Conservation (phyloP, 2,113 vertebrate genomes). For the Pedionomus torquatus region DNA sequence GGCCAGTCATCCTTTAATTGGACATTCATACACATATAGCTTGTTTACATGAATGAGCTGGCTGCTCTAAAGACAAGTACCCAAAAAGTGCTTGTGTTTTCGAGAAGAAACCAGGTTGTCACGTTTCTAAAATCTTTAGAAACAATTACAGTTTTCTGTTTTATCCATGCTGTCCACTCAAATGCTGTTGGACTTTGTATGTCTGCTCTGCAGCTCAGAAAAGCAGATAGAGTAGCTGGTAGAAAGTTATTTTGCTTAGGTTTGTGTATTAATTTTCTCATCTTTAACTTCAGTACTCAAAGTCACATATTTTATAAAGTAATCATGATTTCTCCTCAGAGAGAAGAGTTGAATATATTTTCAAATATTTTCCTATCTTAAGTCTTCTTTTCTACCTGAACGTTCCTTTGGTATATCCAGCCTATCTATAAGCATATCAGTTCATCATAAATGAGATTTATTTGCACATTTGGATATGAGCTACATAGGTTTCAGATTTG, state of each 20-base stretch:
- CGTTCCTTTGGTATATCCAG: neutral
- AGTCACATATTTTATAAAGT: too few species aligned
- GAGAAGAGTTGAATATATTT: conserved; percentile 10
- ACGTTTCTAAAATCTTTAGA: neutral
- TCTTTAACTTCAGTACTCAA: too few species aligned
- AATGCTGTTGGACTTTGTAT: neutral
- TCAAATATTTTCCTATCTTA: neutral
- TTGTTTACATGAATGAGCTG: neutral
- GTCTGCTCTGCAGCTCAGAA: neutral
- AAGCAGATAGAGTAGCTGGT: neutral
- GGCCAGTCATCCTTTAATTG: neutral
- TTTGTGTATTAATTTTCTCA: neutral
- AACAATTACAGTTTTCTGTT: neutral
- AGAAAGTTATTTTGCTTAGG: neutral
- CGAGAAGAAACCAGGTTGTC: neutral
- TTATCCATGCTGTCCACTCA: neutral
- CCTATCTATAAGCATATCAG: neutral
- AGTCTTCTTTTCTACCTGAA: neutral
- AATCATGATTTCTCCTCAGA: neutral
- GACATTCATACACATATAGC: neutral
- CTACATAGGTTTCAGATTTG: conserved; percentile 8
- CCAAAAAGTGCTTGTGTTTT: neutral
- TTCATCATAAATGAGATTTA: neutral
- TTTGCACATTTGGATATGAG: neutral
- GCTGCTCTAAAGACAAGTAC: neutral